Base-by-base conservation (phyloP, 2,113 vertebrate species). In the Otolemur garnettii region DNA sequence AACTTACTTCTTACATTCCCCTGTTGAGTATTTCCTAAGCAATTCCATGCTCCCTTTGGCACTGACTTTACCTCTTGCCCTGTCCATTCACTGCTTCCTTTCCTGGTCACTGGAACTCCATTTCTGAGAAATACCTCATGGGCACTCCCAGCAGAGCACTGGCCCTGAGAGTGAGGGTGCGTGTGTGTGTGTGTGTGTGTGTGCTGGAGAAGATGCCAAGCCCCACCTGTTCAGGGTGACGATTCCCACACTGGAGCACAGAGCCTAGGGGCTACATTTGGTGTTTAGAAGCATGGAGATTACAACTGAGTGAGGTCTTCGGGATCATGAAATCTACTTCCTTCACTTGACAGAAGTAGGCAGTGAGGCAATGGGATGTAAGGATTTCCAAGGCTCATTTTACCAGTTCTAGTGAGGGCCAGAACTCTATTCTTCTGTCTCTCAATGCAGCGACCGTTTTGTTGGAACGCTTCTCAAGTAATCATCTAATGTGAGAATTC, bases 401-500 rank as follows among this genome's bases (percentile, higher is more conserved):
- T 66, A 5, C 66, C 30, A 74, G 42, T 33, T 72, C 79, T 13
- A 17, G 30, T 30, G 8, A 59, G 53, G 38, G 55, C 26, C 3
- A 14, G 83, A 53, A 26, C 55, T 45, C 80, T 5, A 3, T 57
- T 87, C 21, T 72, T 81, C 17, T 74, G 24, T 83, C 42, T 80
- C 38, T 69, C 26, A 14, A 4, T 7, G 22, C 0, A 35, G 59
- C 21, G 66, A 35, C 74, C 22, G 72, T 91, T 72, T 35, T 24
- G 7, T 7, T 60, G 77, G 7, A 81, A 50, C 18, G 57, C 4
- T n/a, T 83, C 87, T 96, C 79, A 78, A 64, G 30, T 42, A 85
- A 30, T 83, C 15, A 6, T 33, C 42, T 95, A 87, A 83, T 45
- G 69, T 77, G 71, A 90, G 87, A 90, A 78, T 80, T 53, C 50